These are phyloP conservation scores for Drosophila kurseongensis DNA, from an alignment of 1,140 invertebrate genomes.

Conservation along the genomic window DNA sequence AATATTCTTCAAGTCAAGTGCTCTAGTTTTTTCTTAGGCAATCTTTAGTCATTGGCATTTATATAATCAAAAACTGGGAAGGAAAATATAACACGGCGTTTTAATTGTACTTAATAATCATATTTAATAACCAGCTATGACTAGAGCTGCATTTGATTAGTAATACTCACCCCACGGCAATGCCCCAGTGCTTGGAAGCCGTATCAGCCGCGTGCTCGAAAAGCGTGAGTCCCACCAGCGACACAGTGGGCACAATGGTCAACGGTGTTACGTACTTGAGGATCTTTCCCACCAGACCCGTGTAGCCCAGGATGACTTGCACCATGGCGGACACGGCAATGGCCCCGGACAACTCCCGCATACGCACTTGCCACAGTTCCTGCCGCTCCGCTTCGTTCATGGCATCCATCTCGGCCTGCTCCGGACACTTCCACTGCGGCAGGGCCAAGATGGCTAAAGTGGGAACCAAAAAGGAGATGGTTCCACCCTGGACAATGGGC, in stretches of 20 bases:
- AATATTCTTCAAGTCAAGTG: too few species aligned
- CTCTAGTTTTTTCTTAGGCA: too few species aligned
- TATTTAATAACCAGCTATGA: not conserved
- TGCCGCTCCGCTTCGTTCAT: conserved; percentile 87
- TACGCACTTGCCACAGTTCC: conserved; percentile 90
- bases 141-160: not conserved
- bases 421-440: conserved; percentile 92
- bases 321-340: conserved; percentile 93
- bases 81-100: too few species aligned
- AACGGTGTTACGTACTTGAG: conserved; percentile 91
- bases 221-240: conserved; percentile 91
- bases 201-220: conserved; percentile 91
- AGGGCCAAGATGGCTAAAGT: conserved; percentile 93
- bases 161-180: conserved; percentile 88
- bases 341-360: conserved; percentile 93
- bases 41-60: too few species aligned
- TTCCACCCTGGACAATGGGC: conserved; percentile 90
- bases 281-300: conserved; percentile 90
- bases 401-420: conserved; percentile 85
- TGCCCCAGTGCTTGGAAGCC: conserved; percentile 92
- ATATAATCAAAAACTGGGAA: too few species aligned
- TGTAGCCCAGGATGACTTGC: conserved; percentile 90
- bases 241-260: conserved; percentile 92
- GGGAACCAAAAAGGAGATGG: conserved; percentile 93
- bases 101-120: not conserved